Evolutionary conservation across 1,140 invertebrate species (phyloP).

Genomic region (Drosophila funebris): DNA sequence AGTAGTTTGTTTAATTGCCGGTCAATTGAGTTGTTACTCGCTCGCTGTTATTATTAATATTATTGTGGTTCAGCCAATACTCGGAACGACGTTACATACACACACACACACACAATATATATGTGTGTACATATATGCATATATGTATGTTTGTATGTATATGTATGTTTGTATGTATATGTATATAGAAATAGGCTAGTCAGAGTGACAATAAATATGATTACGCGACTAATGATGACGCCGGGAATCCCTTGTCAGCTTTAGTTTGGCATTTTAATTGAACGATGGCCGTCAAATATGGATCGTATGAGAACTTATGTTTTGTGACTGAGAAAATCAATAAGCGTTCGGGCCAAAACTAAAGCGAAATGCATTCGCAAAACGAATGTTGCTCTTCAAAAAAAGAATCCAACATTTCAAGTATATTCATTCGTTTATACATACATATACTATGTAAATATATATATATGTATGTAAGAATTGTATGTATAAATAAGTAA

Average conservation of each 20-base stretch:
- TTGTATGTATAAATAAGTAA: constrained; percentile 6
- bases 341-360: constrained; percentile 28
- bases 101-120: background rate
- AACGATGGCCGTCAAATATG: constrained; percentile 45
- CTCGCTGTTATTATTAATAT: background rate
- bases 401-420: constrained; percentile 16
- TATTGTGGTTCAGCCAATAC: constrained; percentile 3
- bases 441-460: background rate
- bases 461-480: constrained; percentile 1
- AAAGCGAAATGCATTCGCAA: constrained; percentile 3
- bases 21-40: constrained; percentile 31
- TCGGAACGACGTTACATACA: background rate
- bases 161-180: background rate
- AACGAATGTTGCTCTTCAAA: constrained; percentile 2
- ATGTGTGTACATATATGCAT: constrained; percentile 5
- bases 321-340: constrained; percentile 41
- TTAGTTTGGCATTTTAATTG: constrained; percentile 64
- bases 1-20: constrained; percentile 27
- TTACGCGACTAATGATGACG: constrained; percentile 53
- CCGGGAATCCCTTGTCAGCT: constrained; percentile 66
- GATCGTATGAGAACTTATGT: constrained; percentile 20
- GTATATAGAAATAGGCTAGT: constrained; percentile 37
- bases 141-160: too few relatives aligned
- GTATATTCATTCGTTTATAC: constrained; percentile 3
- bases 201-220: constrained; percentile 43